Evolutionary conservation across 2,888 invertebrate genomes (phyloP).

Genomic region (Dynastes tityus): DNA sequence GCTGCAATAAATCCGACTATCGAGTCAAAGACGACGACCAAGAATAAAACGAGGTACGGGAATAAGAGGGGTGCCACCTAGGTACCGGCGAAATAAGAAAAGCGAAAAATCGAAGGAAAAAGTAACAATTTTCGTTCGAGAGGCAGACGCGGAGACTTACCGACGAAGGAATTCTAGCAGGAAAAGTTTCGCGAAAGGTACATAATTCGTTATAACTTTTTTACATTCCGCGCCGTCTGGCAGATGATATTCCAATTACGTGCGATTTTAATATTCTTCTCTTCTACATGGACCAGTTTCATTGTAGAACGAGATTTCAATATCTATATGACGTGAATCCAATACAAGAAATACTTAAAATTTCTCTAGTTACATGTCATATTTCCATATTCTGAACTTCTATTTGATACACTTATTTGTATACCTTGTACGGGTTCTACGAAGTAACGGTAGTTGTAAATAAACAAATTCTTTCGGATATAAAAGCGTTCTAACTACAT

Average conservation of each 20-base stretch:
- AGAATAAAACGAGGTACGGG: not conserved
- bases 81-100: not conserved
- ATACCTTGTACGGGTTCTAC: too few species aligned
- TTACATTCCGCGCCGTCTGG: conserved; percentile 26
- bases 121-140: not conserved
- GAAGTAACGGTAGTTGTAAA: too few species aligned
- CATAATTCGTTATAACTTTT: conserved; percentile 32
- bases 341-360: not conserved
- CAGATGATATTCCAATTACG: conserved; percentile 34
- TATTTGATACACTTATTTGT: too few species aligned
- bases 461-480: too few species aligned
- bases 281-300: not conserved
- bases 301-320: not conserved
- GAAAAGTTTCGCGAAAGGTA: conserved; percentile 16
- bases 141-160: too few species aligned
- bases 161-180: too few species aligned
- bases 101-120: not conserved
- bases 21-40: not conserved
- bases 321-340: not conserved
- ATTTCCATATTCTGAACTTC: too few species aligned
- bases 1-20: too few species aligned
- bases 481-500: too few species aligned
- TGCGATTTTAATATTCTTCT: conserved; percentile 18
- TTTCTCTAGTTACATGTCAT: too few species aligned
- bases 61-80: not conserved